These are phyloP conservation scores for Thalassoma bifasciatum DNA, from an alignment of 2,113 vertebrate genomes.

Conservation along the genomic window DNA sequence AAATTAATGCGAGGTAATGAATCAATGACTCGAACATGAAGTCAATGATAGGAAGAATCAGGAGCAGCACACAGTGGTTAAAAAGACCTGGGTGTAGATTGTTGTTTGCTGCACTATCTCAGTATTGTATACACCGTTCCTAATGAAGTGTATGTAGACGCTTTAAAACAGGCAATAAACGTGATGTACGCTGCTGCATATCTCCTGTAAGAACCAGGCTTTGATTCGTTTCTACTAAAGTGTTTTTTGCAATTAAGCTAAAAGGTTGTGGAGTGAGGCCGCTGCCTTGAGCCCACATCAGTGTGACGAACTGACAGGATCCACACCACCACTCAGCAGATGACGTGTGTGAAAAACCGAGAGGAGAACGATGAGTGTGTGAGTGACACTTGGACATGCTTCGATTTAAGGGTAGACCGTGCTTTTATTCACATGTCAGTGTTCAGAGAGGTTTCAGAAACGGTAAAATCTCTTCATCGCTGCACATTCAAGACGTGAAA, in stretches of 20 bases:
- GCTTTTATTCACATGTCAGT: neutral
- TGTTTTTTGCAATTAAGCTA: conserved; percentile 38
- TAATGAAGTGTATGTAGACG: neutral
- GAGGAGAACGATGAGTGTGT: neutral
- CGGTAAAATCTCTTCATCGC: neutral
- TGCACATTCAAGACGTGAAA: neutral
- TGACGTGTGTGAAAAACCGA: conserved; percentile 8
- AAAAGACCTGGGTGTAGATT: neutral
- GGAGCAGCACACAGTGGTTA: neutral
- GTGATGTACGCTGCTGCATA: conserved; percentile 1
- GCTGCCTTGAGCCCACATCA: neutral
- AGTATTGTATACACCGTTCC: too few relatives aligned
- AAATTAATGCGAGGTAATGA: too few relatives aligned
- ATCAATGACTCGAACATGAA: too few relatives aligned
- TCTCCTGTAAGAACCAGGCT: conserved; percentile 2
- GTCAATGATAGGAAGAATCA: neutral
- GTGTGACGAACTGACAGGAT: conserved; percentile 15
- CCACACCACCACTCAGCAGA: conserved; percentile 12
- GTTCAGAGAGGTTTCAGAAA: conserved; percentile 2
- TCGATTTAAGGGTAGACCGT: conserved; percentile 3
- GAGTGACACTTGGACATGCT: conserved; percentile 14
- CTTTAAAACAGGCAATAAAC: conserved; percentile 15
- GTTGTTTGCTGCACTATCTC: too few relatives aligned
- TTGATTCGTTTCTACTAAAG: neutral
- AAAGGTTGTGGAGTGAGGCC: conserved; percentile 34